Evolutionary conservation across 2,113 vertebrate species (phyloP).

Genomic region (Capra hircus): DNA sequence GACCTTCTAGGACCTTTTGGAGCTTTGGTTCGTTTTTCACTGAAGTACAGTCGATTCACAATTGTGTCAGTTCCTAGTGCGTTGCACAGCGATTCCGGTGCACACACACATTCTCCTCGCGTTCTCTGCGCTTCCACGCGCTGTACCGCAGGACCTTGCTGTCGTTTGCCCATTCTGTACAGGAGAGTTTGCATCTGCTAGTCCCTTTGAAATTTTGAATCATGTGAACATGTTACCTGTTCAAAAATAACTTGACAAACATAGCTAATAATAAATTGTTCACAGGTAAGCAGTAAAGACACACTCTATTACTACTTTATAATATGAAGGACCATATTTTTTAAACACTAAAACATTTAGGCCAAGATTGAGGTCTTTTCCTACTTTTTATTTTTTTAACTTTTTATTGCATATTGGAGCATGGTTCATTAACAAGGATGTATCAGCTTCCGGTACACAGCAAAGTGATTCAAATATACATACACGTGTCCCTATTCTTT

Average conservation of each 20-base stretch:
- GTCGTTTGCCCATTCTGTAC: rapidly evolving
- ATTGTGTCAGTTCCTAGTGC: neutral
- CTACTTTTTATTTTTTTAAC: neutral
- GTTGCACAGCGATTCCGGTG: rapidly evolving
- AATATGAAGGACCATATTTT: conserved; percentile 33
- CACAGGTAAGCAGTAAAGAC: neutral
- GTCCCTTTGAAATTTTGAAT: neutral
- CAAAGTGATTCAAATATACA: neutral
- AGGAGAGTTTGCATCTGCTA: neutral
- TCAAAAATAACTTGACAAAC: neutral
- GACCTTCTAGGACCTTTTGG: neutral
- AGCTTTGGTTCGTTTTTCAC: neutral
- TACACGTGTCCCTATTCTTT: neutral
- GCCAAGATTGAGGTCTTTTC: neutral
- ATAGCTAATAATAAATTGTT: neutral
- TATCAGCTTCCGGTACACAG: neutral
- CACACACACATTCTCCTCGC: rapidly evolving
- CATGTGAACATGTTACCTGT: neutral
- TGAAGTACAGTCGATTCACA: rapidly evolving
- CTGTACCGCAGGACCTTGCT: rapidly evolving
- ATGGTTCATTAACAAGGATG: neutral
- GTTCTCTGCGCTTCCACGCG: rapidly evolving
- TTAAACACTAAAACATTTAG: conserved; percentile 53
- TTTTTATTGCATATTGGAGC: neutral
- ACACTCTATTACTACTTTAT: conserved; percentile 51